These are phyloP conservation scores for Aleiodes alternator DNA, from an alignment of 2,888 invertebrate species.

Conservation along the genomic window DNA sequence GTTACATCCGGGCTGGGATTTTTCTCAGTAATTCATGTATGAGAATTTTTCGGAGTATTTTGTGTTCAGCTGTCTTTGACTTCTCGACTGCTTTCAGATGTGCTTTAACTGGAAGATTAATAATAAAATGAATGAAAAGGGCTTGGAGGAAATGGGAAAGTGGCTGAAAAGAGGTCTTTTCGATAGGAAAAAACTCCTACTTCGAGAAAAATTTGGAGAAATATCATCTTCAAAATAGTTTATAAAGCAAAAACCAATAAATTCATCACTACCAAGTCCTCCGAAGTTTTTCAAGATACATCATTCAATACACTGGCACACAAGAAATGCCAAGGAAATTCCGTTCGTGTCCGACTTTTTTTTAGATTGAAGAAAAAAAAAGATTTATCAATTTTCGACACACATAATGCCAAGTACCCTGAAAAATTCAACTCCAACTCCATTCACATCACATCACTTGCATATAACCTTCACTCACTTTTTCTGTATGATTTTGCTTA, in stretches of 20 bases:
- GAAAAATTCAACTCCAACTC: background rate
- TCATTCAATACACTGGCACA: background rate
- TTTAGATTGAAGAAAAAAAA: background rate
- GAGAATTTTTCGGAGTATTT: background rate
- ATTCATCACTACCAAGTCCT: background rate
- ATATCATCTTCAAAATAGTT: no score
- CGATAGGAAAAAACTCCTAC: no score
- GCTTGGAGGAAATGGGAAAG: no score
- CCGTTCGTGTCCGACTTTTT: conserved; percentile 20
- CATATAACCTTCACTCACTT: conserved; percentile 19
- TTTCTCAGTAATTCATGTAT: conserved; percentile 8
- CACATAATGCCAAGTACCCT: conserved; percentile 17
- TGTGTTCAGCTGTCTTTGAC: conserved; percentile 22
- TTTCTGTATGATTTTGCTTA: conserved; percentile 7
- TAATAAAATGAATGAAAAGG: no score
- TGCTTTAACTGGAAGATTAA: no score
- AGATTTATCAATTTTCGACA: conserved; percentile 27
- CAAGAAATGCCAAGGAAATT: conserved; percentile 14
- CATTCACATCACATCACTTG: conserved; percentile 17
- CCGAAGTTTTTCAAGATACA: background rate
- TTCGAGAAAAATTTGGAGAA: no score
- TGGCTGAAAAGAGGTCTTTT: no score
- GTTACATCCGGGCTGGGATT: conserved; percentile 25
- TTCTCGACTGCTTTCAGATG: background rate
- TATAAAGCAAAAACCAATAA: no score